phyloP scores from a whole-genome alignment of 2,797 vertebrate species.

The Mastacembelus armatus region DNA sequence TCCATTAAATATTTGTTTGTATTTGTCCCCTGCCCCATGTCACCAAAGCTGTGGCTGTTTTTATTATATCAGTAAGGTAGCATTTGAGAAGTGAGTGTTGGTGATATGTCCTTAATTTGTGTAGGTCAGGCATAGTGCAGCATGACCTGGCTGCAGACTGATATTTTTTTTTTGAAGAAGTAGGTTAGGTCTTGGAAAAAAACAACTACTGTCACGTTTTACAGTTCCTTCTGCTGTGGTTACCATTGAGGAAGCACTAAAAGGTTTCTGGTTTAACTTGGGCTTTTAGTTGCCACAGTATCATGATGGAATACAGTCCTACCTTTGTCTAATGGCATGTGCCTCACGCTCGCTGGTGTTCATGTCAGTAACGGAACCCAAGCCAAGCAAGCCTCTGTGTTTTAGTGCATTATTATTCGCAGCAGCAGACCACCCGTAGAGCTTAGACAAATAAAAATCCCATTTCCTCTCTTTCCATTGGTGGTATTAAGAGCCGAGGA shows the following conservation, averaged over 20 bases:
- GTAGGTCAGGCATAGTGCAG: constrained; percentile 5
- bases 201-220: constrained; percentile 25
- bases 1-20: not conserved
- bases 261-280: constrained; percentile 14
- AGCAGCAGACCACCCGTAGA: constrained; percentile 48
- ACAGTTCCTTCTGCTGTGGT: constrained; percentile 15
- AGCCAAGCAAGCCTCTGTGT: constrained; percentile 13
- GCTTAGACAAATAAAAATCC: constrained; percentile 73
- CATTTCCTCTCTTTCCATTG: constrained; percentile 67
- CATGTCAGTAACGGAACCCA: constrained; percentile 29
- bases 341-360: constrained; percentile 35
- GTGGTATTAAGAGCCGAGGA: constrained; percentile 62
- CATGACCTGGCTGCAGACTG: constrained; percentile 15
- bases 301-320: constrained; percentile 25
- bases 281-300: constrained; percentile 1
- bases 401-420: constrained; percentile 56
- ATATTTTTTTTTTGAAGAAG: constrained; percentile 28
- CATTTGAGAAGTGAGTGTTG: constrained; percentile 12
- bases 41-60: constrained; percentile 5
- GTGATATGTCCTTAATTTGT: constrained; percentile 16
- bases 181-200: constrained; percentile 37
- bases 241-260: constrained; percentile 33
- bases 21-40: not conserved
- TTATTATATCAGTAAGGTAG: constrained; percentile 1
- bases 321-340: constrained; percentile 27